These are phyloP conservation scores for Sinocyclocheilus anophthalmus DNA, from an alignment of 2,113 vertebrate species.

Conservation along the genomic window DNA sequence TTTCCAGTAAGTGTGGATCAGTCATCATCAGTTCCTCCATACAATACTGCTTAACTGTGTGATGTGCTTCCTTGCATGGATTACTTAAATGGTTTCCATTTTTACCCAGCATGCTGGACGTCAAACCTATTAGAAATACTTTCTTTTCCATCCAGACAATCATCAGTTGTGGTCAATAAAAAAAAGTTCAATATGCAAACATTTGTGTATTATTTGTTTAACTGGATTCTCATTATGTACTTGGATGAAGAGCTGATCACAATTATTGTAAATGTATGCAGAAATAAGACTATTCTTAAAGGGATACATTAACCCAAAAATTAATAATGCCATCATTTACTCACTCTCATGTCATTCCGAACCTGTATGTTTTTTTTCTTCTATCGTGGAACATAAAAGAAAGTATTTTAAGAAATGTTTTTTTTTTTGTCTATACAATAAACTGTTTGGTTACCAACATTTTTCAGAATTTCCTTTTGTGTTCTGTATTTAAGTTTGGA, in stretches of 20 bases:
- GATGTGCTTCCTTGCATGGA: neutral
- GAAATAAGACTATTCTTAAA: neutral
- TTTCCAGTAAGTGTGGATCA: conserved; percentile 7
- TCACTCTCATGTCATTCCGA: neutral
- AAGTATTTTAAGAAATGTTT: neutral
- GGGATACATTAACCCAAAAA: neutral
- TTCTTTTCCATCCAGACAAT: neutral
- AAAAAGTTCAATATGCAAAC: neutral
- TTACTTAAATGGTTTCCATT: neutral
- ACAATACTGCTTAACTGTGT: neutral
- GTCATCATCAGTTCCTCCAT: neutral
- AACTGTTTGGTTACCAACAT: neutral
- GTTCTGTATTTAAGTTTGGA: neutral
- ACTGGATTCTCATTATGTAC: neutral
- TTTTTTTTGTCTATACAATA: neutral
- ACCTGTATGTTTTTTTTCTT: too few relatives aligned
- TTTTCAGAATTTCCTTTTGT: neutral
- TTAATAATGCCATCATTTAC: neutral
- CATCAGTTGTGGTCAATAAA: neutral
- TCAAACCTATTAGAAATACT: neutral
- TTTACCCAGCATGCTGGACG: neutral
- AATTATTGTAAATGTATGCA: neutral
- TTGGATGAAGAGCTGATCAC: neutral
- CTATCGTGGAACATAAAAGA: neutral
- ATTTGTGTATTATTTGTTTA: neutral